Conservation (phyloP, 2,113 vertebrate species). For the Caranx melampygus region DNA sequence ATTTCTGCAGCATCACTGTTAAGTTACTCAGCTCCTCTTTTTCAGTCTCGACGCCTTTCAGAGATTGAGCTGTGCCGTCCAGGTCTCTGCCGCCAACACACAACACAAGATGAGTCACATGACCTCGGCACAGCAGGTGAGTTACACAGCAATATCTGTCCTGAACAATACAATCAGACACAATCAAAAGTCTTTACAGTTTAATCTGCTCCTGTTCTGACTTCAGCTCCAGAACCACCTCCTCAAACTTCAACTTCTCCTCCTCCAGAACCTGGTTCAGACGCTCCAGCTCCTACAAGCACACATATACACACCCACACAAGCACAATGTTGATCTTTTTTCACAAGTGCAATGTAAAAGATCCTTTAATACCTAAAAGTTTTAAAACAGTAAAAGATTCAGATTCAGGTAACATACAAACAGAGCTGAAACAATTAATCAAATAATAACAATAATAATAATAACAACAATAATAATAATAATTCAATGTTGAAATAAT, state of each 20-base stretch:
- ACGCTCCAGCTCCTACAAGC: constrained; percentile 90
- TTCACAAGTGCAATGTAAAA: too few species aligned
- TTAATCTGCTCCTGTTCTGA: constrained; percentile 95
- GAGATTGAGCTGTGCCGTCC: constrained; percentile 90
- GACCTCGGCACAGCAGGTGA: background rate
- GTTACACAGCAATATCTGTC: accelerated
- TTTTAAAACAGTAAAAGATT: too few species aligned
- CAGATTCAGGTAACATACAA: too few species aligned
- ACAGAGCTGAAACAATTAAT: too few species aligned
- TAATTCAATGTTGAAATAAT: too few species aligned
- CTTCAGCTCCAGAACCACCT: constrained; percentile 93
- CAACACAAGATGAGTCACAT: background rate
- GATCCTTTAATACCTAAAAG: too few species aligned
- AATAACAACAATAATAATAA: too few species aligned
- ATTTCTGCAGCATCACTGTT: constrained; percentile 89
- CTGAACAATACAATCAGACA: accelerated
- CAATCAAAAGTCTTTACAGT: constrained; percentile 78
- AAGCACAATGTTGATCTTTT: too few species aligned
- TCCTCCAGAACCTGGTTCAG: constrained; percentile 94
- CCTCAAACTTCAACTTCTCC: constrained; percentile 95
- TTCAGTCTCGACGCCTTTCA: constrained; percentile 92
- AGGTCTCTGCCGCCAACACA: constrained; percentile 86
- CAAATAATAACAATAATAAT: too few species aligned
- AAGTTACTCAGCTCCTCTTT: constrained; percentile 90
- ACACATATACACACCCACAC: too few species aligned